Conservation (phyloP, 2,113 vertebrate genomes). For the Pionites leucogaster region DNA sequence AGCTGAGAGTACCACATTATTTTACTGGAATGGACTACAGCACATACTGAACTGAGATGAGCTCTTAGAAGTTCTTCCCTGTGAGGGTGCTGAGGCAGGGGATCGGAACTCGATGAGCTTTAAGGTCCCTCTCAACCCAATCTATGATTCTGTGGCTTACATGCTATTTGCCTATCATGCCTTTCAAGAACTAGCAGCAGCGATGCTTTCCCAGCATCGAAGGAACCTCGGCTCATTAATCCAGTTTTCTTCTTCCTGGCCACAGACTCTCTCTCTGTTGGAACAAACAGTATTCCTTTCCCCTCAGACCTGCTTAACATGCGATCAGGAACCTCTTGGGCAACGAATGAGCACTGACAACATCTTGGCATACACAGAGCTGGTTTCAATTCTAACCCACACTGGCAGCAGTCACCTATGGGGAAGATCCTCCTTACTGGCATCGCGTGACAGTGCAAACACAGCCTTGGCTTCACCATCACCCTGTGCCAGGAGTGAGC, state of each 20-base stretch:
- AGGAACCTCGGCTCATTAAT: not conserved
- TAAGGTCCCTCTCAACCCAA: not conserved
- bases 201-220: not conserved
- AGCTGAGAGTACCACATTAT: not conserved
- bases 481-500: not conserved
- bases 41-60: not conserved
- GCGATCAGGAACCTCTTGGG: not conserved
- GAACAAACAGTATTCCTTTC: not conserved
- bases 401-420: fast-evolving
- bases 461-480: not conserved
- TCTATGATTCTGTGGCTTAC: not conserved
- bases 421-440: not conserved
- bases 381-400: not conserved
- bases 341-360: not conserved
- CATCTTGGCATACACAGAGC: not conserved
- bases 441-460: not conserved
- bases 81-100: not conserved
- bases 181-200: not conserved
- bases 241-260: not conserved
- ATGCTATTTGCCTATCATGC: not conserved
- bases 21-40: not conserved
- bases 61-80: not conserved
- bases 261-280: not conserved
- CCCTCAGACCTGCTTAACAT: not conserved
- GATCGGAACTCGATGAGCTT: too few relatives aligned